Percentiles rank a stretch among this genome's conserved stretches.
phyloP scores from a whole-genome alignment of 1,140 invertebrate genomes.

The Pogonus chalceus region DNA sequence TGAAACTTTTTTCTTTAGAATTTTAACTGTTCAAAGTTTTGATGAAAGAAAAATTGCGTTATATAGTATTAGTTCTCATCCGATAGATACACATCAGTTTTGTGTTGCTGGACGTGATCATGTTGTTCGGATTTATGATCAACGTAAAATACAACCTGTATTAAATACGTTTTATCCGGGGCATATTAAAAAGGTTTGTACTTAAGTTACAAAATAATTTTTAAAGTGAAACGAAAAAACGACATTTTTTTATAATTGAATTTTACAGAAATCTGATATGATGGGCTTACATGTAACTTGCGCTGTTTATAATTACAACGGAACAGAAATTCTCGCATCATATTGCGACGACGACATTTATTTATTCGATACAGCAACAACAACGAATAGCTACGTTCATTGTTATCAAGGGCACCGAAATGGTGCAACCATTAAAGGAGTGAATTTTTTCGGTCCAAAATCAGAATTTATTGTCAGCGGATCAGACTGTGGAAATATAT shows the following conservation, averaged over 20 bases:
- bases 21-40: slow-evolving; percentile 51
- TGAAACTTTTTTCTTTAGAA: slow-evolving; percentile 35
- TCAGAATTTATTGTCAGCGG: slow-evolving; percentile 88
- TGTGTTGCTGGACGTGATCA: slow-evolving; percentile 65
- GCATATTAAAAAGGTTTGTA: neutral
- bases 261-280: slow-evolving; percentile 14
- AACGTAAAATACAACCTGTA: slow-evolving; percentile 37
- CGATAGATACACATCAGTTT: slow-evolving; percentile 65
- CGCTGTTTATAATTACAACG: slow-evolving; percentile 85
- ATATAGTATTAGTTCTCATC: slow-evolving; percentile 81
- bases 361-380: slow-evolving; percentile 61
- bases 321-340: slow-evolving; percentile 79
- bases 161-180: neutral
- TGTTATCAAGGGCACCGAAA: slow-evolving; percentile 73
- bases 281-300: slow-evolving; percentile 61
- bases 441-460: slow-evolving; percentile 85
- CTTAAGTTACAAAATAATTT: too few species aligned
- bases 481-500: slow-evolving; percentile 91
- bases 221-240: too few species aligned
- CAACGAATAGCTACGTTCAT: slow-evolving; percentile 53
- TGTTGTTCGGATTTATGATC: slow-evolving; percentile 58
- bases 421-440: slow-evolving; percentile 78
- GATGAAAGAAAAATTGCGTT: slow-evolving; percentile 53
- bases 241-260: neutral
- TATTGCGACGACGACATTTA: slow-evolving; percentile 94